These are phyloP conservation scores for Silurus glanis DNA, from an alignment of 2,113 vertebrate genomes.

Conservation along the genomic window DNA sequence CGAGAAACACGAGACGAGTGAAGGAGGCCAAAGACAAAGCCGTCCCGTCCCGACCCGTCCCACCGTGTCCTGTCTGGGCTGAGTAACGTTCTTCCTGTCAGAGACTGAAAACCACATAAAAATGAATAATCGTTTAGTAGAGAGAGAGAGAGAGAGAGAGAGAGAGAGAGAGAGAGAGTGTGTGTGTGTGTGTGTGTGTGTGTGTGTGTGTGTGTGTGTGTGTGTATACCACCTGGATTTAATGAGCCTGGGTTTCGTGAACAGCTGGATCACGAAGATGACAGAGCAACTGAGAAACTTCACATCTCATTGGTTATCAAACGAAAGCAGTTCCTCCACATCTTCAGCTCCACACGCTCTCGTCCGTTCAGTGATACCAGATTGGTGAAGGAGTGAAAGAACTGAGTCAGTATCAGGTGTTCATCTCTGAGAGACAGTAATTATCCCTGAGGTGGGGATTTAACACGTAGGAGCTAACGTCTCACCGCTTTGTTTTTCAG, in stretches of 20 bases:
- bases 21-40: conserved; percentile 27
- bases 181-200: conserved; percentile 37
- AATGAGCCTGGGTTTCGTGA: conserved; percentile 15
- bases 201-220: conserved; percentile 4
- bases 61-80: conserved; percentile 2
- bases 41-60: background rate
- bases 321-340: background rate
- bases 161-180: background rate
- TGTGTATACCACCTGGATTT: conserved; percentile 32
- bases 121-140: background rate
- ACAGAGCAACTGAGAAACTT: background rate
- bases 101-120: conserved; percentile 5
- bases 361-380: background rate
- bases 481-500: too few species aligned
- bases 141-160: background rate
- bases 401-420: conserved; percentile 1
- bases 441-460: background rate
- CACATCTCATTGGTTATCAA: background rate
- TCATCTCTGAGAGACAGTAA: background rate
- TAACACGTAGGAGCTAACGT: background rate
- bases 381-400: background rate
- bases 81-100: conserved; percentile 22
- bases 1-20: conserved; percentile 33
- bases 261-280: conserved; percentile 19
- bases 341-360: too few species aligned